Base-by-base conservation (phyloP, 2,113 vertebrate species). In the Megaptera novaeangliae region DNA sequence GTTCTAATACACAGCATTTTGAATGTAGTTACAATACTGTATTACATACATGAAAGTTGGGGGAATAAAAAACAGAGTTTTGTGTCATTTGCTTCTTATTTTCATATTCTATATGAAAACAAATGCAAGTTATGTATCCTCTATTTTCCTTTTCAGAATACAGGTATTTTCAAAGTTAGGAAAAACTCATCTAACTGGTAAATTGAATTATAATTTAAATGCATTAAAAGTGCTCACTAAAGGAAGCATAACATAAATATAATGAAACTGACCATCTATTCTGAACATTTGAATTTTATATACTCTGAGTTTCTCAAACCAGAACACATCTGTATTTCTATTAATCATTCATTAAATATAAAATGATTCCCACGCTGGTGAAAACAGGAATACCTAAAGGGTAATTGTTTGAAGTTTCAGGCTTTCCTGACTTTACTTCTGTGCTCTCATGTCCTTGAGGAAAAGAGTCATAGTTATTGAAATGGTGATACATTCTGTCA, bases 361-460 rank as follows among this genome's bases (percentile, higher is more conserved):
- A 77, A 96, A 92, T 87, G 3, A 94, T 78, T 94, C 69, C 69
- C 64, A 27, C 83, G 36, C 87, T 92, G 14, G 23, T 84, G 34
- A 92, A 81, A 96, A 95, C 93, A 98, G 97, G 94, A 97, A 96
- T 69, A 91, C 75, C 88, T 97, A 64, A 36, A 39, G 93, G 94
- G 84, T 77, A 80, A 75, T 6, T 96, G 80, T 95, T 97, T 97
- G 95, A 97, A 96, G 91, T 93, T 96, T 78, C 31, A 90, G 49
- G 25, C 13, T 92, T 95, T 96, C 80, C 94, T 96, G 88, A 92
- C 21, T 97, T 94, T 31, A 92, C 57, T 80, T 74, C n/a, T 88
- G 29, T 87, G 29, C 10, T 68, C 9, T 49, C 10, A 11, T 71
- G n/a, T 94, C 91, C 84, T 95, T 36, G 83, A 90, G 80, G 83